A percentile compares a stretch with the other conserved stretches of the same genome.
These are phyloP conservation scores for Anguilla pacifica DNA, from an alignment of 2,797 vertebrate species.

Conservation along the genomic window DNA sequence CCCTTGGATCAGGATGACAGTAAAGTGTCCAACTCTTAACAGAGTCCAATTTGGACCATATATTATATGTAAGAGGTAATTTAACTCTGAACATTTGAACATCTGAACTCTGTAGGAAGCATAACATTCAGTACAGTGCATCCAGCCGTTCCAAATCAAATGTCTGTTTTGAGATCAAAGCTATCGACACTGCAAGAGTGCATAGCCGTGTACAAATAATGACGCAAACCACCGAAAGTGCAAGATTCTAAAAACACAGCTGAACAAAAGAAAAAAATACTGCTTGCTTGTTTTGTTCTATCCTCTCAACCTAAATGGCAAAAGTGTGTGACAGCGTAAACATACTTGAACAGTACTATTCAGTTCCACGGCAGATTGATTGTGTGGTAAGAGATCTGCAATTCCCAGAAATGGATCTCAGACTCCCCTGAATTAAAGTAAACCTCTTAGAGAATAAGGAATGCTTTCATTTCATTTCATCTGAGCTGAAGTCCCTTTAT, in stretches of 20 bases:
- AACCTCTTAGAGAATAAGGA: not conserved
- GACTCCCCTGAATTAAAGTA: not conserved
- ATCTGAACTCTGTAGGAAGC: not conserved
- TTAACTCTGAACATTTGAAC: too few relatives aligned
- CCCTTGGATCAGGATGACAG: not conserved
- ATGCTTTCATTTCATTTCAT: constrained; percentile 11
- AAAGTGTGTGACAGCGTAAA: not conserved
- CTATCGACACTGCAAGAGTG: not conserved
- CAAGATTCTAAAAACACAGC: not conserved
- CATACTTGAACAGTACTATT: not conserved
- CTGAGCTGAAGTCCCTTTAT: not conserved
- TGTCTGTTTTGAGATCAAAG: not conserved
- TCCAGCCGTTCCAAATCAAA: not conserved
- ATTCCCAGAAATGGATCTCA: not conserved
- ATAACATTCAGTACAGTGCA: not conserved
- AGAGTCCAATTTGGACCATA: too few relatives aligned
- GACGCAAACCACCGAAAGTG: not conserved
- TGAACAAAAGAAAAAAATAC: not conserved
- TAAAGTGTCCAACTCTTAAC: too few relatives aligned
- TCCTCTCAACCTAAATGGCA: not conserved
- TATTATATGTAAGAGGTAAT: too few relatives aligned
- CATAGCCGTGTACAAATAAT: not conserved
- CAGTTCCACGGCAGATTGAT: not conserved
- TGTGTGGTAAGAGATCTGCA: not conserved
- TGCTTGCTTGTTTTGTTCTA: not conserved